Evolutionary conservation across 2,113 vertebrate species (phyloP).

Genomic region (Microtus richardsoni): DNA sequence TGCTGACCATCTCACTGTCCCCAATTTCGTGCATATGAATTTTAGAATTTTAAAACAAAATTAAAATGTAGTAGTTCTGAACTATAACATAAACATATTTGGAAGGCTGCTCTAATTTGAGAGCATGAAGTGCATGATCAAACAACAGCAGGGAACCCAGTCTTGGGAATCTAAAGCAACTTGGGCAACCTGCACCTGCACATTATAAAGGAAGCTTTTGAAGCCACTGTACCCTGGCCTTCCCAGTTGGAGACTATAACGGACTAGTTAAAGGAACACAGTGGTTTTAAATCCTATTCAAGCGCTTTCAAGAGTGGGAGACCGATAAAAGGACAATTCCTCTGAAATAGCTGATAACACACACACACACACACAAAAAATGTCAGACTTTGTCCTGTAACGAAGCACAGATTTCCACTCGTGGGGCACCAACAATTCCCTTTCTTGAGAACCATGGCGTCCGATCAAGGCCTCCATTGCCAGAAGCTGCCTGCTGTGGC

Average conservation of each 20-base stretch:
- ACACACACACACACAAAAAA: neutral
- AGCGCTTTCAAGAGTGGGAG: neutral
- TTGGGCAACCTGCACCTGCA: neutral
- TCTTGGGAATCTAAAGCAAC: neutral
- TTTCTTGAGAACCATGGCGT: slow-evolving; percentile 65
- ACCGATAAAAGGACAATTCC: neutral
- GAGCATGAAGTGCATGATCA: neutral
- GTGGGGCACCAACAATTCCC: slow-evolving; percentile 69
- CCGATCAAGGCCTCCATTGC: slow-evolving; percentile 66
- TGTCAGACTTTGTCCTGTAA: slow-evolving; percentile 34
- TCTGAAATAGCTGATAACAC: neutral
- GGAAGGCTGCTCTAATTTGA: neutral
- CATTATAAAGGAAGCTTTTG: slow-evolving; percentile 14
- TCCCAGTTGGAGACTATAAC: neutral
- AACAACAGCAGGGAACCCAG: neutral
- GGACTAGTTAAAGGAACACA: neutral
- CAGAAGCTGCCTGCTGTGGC: slow-evolving; percentile 61
- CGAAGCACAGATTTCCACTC: neutral
- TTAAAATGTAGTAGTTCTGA: neutral
- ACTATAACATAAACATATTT: neutral
- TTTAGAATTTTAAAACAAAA: neutral
- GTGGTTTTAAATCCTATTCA: neutral
- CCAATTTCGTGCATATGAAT: neutral
- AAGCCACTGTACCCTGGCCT: neutral
- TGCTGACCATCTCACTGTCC: neutral